Conservation (phyloP, 2,113 vertebrate genomes). For the Narcine bancroftii region DNA sequence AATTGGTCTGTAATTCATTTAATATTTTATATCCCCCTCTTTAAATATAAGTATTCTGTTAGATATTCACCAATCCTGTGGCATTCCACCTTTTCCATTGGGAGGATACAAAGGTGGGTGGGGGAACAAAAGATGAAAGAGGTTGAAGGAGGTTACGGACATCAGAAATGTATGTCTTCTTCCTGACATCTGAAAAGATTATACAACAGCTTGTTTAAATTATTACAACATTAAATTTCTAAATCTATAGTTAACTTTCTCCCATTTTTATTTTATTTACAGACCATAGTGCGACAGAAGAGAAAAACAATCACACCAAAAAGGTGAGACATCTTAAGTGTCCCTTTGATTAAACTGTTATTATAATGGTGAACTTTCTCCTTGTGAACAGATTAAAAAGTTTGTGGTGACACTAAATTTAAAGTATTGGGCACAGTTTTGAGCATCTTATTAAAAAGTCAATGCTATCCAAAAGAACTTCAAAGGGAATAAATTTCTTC, state of each 20-base stretch:
- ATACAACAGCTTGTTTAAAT: background rate
- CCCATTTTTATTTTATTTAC: background rate
- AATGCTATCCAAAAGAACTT: background rate
- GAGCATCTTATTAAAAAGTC: background rate
- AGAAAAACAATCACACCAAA: background rate
- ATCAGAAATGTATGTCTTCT: background rate
- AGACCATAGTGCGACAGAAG: background rate
- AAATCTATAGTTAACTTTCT: background rate
- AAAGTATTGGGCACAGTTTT: background rate
- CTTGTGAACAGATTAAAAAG: background rate
- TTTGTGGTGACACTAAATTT: background rate
- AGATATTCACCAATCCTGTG: no score
- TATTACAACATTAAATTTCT: background rate
- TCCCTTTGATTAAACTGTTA: background rate
- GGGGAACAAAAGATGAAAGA: background rate
- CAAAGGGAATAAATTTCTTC: background rate
- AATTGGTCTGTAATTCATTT: no score
- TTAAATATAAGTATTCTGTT: no score
- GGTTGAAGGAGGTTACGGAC: background rate
- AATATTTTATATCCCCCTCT: background rate
- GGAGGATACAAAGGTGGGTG: background rate
- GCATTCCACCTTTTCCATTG: no score
- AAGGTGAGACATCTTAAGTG: conserved; percentile 7
- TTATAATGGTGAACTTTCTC: background rate
- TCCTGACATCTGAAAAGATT: background rate